Evolutionary conservation across 2,888 invertebrate species (phyloP).

Genomic region (Drosophila pullipes): DNA sequence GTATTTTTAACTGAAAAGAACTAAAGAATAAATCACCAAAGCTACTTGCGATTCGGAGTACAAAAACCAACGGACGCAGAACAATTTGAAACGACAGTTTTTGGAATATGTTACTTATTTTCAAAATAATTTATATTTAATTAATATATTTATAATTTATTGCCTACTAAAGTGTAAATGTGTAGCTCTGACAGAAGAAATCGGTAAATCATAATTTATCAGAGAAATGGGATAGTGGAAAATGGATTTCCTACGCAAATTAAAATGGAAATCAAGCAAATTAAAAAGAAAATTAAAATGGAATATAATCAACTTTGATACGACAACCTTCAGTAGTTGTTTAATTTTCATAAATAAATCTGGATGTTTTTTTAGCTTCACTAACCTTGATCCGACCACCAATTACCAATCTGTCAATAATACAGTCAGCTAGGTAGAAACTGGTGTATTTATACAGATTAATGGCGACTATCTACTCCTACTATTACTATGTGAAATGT

Average conservation of each 20-base stretch:
- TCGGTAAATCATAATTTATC: not conserved
- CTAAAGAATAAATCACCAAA: no score
- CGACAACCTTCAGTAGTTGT: not conserved
- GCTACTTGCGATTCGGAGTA: no score
- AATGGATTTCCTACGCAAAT: not conserved
- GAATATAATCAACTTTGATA: not conserved
- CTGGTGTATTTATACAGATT: not conserved
- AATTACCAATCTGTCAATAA: not conserved
- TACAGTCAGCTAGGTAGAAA: not conserved
- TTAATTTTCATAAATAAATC: not conserved
- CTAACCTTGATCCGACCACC: no score
- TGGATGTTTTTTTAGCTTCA: no score
- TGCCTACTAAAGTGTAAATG: not conserved
- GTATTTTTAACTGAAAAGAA: no score
- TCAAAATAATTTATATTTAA: not conserved
- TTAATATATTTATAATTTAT: not conserved
- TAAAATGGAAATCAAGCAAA: no score
- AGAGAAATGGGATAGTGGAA: not conserved
- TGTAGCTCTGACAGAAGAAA: not conserved
- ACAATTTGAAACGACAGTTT: rapidly evolving
- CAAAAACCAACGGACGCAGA: not conserved
- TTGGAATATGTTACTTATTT: not conserved
- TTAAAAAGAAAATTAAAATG: not conserved
- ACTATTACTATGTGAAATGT: not conserved
- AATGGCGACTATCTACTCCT: not conserved